These are phyloP conservation scores for Falco columbarius DNA, from an alignment of 2,797 vertebrate species.

Conservation along the genomic window DNA sequence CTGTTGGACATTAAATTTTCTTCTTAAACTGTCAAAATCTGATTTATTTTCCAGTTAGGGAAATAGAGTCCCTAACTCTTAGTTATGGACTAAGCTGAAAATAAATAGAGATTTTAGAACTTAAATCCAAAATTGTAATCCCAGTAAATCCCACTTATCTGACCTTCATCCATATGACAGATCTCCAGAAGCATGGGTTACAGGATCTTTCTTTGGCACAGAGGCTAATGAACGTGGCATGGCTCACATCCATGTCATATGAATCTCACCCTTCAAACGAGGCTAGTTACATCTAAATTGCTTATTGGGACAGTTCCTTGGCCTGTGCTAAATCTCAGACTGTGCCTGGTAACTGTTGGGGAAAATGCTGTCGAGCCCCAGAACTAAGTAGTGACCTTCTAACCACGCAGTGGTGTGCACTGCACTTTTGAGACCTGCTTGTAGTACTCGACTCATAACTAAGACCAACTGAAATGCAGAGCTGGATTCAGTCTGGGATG, in stretches of 20 bases:
- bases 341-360: not conserved
- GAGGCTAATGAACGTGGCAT: not conserved
- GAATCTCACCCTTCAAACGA: not conserved
- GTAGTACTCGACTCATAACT: not conserved
- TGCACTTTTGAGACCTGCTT: not conserved
- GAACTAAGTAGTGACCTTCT: not conserved
- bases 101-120: not conserved
- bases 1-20: not conserved
- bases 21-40: not conserved
- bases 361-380: not conserved
- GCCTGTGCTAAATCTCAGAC: not conserved
- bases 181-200: not conserved
- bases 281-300: not conserved
- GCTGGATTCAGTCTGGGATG: not conserved
- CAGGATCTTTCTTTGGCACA: not conserved
- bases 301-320: not conserved
- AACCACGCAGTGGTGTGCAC: rapidly evolving
- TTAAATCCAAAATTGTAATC: not conserved
- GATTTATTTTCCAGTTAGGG: not conserved
- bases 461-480: not conserved
- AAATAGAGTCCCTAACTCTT: not conserved
- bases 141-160: not conserved
- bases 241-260: not conserved
- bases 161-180: not conserved
- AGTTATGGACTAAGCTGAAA: not conserved